Evolutionary conservation across 2,113 vertebrate genomes (phyloP).

Genomic region (Gymnarchus niloticus): DNA sequence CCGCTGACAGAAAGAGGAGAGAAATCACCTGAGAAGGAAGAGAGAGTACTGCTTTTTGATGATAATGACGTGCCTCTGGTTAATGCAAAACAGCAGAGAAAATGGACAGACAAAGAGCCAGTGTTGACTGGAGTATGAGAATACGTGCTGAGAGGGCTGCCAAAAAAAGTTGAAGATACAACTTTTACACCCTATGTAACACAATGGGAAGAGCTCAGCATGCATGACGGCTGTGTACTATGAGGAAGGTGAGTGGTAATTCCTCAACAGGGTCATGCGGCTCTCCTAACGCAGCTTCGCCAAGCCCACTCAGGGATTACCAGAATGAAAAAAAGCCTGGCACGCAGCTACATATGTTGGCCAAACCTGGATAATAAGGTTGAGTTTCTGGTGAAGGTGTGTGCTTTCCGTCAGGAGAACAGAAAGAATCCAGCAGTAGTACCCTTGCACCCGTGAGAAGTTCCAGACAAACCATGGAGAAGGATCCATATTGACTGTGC

Average conservation of each 20-base stretch:
- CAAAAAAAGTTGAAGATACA: not conserved
- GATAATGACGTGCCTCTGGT: not conserved
- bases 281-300: not conserved
- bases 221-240: not conserved
- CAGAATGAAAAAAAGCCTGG: not conserved
- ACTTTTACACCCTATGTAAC: not conserved
- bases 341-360: not conserved
- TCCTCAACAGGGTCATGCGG: not conserved
- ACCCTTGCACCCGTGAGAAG: not conserved
- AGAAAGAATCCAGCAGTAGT: not conserved
- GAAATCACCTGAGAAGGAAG: not conserved
- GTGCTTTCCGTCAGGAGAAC: not conserved
- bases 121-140: not conserved
- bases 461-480: not conserved
- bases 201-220: not conserved
- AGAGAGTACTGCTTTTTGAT: not conserved
- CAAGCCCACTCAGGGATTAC: not conserved
- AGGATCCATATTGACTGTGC: not conserved
- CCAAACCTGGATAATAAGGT: not conserved
- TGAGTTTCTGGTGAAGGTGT: not conserved
- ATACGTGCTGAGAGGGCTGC: not conserved
- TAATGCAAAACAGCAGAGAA: not conserved
- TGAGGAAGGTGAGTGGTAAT: not conserved
- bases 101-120: not conserved
- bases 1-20: not conserved